Evolutionary conservation across 2,888 invertebrate genomes (phyloP), one percentile per base, ranked within the genome.

Genomic region (Pterostichus madidus): DNA sequence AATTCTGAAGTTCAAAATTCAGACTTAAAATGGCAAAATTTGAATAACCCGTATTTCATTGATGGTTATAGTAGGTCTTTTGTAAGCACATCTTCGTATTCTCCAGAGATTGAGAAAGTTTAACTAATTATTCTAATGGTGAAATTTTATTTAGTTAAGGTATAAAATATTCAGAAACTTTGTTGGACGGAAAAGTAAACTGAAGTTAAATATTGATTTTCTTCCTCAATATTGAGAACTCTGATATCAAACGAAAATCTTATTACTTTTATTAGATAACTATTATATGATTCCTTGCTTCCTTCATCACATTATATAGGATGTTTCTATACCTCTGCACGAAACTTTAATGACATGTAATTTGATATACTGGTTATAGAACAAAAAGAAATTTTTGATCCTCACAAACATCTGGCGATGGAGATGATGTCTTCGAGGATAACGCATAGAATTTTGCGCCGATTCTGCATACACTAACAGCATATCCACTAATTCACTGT

Each of bases 111-210:
- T 79, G 31, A 8, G 8, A 68, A 79, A 79, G 35, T 79, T 68
- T 79, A n/a, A 32, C 52, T 79, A 79, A 79, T 79, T 79, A 68
- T 52, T 0, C 49, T 79, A 79, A 79, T 79, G 79, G 49, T 13
- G 35, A 52, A 79, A 79, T 64, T 79, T 79, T 79, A 44, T 79
- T 46, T 79, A 79, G 49, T 68, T 64, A 68, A 44, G 61, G 59
- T 39, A 44, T 59, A 46, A 59, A 78, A 78, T 56, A 78, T 59
- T 78, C 44, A 59, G 24, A 78, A 78, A 44, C 17, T 78, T 78
- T 56, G 15, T 31, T 39, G 44, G 39, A 77, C 13, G 17, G 39
- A 44, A 78, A 59, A 56, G 61, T 56, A 53, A 53, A 78, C 59
- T 44, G 75, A 52, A 49, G 49, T 75, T 31, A 75, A 52, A 75